Evolutionary conservation across 2,888 invertebrate species (phyloP).

Genomic region (Gymnoscelis rufifasciata): DNA sequence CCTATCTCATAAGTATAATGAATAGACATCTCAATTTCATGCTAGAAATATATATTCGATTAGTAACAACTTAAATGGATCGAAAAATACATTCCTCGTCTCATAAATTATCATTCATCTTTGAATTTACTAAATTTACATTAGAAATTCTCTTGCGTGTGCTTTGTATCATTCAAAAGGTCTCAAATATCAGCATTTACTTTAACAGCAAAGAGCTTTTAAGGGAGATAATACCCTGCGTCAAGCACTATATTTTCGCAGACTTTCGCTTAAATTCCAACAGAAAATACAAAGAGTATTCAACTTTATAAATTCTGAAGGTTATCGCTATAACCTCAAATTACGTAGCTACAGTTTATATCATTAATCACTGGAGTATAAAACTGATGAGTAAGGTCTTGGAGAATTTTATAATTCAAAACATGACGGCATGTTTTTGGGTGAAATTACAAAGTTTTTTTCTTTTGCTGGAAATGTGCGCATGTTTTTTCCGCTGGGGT

Average conservation of each 20-base stretch:
- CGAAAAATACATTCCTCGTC: too few species aligned
- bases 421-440: slow-evolving; percentile 36
- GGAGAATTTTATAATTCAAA: slow-evolving; percentile 42
- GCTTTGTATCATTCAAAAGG: background rate
- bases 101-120: too few species aligned
- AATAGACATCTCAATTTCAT: too few species aligned
- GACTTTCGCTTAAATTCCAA: background rate
- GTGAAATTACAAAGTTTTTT: slow-evolving; percentile 13
- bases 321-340: slow-evolving; percentile 19
- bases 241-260: background rate
- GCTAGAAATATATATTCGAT: too few species aligned
- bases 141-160: too few species aligned
- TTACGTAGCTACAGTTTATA: slow-evolving; percentile 24
- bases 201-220: background rate
- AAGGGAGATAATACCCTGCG: background rate
- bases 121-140: too few species aligned
- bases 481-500: slow-evolving; percentile 5
- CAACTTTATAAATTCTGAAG: slow-evolving; percentile 7
- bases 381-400: slow-evolving; percentile 34
- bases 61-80: too few species aligned
- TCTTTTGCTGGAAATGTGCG: slow-evolving; percentile 3
- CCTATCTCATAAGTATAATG: too few species aligned
- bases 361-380: slow-evolving; percentile 43
- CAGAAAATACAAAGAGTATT: slow-evolving; percentile 6
- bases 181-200: background rate